phyloP scores from a whole-genome alignment of 2,888 invertebrate genomes.

The Napeogenes sylphis region DNA sequence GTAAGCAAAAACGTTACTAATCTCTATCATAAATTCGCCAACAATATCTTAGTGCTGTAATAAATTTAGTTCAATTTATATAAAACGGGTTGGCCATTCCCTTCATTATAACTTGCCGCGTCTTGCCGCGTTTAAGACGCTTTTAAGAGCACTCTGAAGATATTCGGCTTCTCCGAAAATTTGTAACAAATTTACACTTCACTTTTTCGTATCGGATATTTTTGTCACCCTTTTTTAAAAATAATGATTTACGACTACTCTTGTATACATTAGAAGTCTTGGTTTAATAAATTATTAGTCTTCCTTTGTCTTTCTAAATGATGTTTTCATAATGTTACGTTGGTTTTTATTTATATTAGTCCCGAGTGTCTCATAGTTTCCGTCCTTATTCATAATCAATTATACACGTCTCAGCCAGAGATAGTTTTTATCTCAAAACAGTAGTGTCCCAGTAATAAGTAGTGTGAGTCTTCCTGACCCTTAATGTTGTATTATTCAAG shows the following conservation, averaged over 20 bases:
- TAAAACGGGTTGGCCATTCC: slow-evolving; percentile 42
- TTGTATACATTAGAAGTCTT: not conserved
- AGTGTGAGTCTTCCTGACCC: slow-evolving; percentile 35
- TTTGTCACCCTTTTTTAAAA: not conserved
- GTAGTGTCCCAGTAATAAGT: slow-evolving; percentile 41
- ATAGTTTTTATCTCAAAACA: slow-evolving; percentile 42
- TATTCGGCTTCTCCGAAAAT: slow-evolving; percentile 29
- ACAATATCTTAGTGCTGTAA: slow-evolving; percentile 12
- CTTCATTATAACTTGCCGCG: slow-evolving; percentile 50
- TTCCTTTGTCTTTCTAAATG: not conserved
- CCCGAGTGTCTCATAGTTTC: too few species aligned
- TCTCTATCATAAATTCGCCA: not conserved
- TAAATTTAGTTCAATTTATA: slow-evolving; percentile 6
- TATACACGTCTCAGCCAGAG: slow-evolving; percentile 21
- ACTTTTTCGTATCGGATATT: slow-evolving; percentile 6
- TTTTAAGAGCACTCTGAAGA: slow-evolving; percentile 54
- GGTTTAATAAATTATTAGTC: not conserved
- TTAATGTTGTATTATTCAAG: slow-evolving; percentile 42
- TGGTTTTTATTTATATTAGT: too few species aligned
- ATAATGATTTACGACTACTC: not conserved
- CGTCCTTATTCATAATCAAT: too few species aligned
- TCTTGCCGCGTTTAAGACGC: slow-evolving; percentile 56
- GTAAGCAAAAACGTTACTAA: too few species aligned
- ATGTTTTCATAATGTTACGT: too few species aligned
- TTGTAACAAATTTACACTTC: slow-evolving; percentile 11